Evolutionary conservation across 1,140 invertebrate species (phyloP), one percentile per base, ranked within the genome.

Genomic region (Polypedilum vanderplanki): DNA sequence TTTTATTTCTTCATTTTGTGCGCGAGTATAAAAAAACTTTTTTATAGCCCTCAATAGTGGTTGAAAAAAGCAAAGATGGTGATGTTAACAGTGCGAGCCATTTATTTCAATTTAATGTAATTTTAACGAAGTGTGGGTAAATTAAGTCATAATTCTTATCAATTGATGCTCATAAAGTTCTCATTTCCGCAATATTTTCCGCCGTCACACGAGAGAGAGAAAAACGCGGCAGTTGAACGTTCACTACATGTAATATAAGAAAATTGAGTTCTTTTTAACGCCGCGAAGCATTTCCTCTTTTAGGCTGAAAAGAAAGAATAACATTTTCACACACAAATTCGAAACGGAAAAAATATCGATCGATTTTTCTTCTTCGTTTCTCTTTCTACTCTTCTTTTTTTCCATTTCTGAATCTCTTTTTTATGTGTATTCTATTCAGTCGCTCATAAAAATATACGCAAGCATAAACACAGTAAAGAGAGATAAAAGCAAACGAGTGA

Each of bases 401-500:
- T 15, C 46, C 20, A 20, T 70, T 18, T 10, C 65, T n/a, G 9
- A 70, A 70, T 70, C 65, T 70, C 65, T 70, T 70, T 70, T 33
- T 57, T 70, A 70, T 70, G 65, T 70, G 17, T 70, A 70, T 70
- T 70, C 65, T 70, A 70, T 70, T 70, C 65, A 20, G 65, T 20
- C 65, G 65, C 65, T 70, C 65, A 70, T 70, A 70, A 70, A 57
- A 70, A 70, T 57, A 57, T 70, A 70, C 65, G 17, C 65, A 70
- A 70, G 17, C 65, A 70, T 70, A 70, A 70, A 70, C 20, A 70
- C 18, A 70, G 24, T 70, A 70, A n/a, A 70, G 17, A 70, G 24
- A 70, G 17, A 70, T 70, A 18, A 18, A 18, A 70, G 17, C 17
- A 18, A 22, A 20, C 17, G 65, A 70, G 65, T 20, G 65, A 70